Conservation (phyloP, 2,888 invertebrate genomes). For the Atherix ibis region DNA sequence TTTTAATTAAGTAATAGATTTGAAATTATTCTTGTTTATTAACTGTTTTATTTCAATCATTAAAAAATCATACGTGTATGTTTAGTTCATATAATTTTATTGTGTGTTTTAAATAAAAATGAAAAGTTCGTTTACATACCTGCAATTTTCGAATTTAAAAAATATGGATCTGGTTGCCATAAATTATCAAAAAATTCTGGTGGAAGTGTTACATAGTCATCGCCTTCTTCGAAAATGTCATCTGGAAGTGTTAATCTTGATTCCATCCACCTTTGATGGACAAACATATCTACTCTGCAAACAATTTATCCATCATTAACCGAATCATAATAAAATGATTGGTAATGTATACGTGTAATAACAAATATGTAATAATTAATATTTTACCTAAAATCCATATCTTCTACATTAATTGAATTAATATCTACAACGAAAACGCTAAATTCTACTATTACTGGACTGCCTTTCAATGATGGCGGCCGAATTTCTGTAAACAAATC, state of each 20-base stretch:
- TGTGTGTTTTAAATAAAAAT: no score
- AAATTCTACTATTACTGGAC: constrained; percentile 61
- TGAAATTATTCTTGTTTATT: no score
- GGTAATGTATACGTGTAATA: not conserved
- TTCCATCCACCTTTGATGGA: constrained; percentile 67
- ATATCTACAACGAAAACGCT: constrained; percentile 74
- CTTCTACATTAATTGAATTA: constrained; percentile 74
- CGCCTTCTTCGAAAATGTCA: constrained; percentile 64
- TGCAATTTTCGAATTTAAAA: constrained; percentile 70
- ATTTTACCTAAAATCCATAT: constrained; percentile 71
- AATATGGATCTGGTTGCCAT: constrained; percentile 81
- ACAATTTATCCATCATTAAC: constrained; percentile 5
- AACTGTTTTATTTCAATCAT: no score
- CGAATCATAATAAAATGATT: no score
- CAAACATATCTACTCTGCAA: constrained; percentile 67
- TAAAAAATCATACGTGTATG: no score
- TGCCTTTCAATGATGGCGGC: constrained; percentile 54
- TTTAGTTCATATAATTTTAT: no score
- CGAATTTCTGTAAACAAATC: constrained; percentile 51
- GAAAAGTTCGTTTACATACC: no score
- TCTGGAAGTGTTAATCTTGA: constrained; percentile 57
- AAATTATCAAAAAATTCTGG: constrained; percentile 67
- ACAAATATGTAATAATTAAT: not conserved
- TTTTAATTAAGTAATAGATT: no score
- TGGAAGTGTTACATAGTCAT: constrained; percentile 64